Base-by-base conservation (phyloP, 2,888 invertebrate genomes). In the Biston stratarius region DNA sequence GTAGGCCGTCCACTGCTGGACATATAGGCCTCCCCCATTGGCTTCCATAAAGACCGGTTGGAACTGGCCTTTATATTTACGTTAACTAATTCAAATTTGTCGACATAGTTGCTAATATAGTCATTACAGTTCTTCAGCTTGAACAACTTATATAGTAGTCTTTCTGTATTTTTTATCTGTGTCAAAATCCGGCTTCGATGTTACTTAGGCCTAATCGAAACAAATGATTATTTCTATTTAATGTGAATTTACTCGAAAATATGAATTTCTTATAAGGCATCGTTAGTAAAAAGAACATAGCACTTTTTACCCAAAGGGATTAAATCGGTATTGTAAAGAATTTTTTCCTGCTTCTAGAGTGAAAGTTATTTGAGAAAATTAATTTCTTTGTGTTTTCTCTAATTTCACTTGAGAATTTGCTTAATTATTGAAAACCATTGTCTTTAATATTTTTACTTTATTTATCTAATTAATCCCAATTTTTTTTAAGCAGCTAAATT, bases 191-290 rank as follows among this genome's bases (percentile, higher is more conserved):
- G 38, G 8, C 48, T 53, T 44, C 48, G 12, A 55, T 55, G 38
- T 58, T 59, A 62, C 58, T 67, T 53, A 48, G 8, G 34, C 53
- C 33, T 62, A 62, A 67, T 59, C 48, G 51, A 48, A 62, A 67
- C 11, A 14, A 61, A 67, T 62, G 52, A 52, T 47, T 52, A 67
- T 58, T 52, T 24, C 55, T 36, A 56, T 56, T 65, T n/a, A 49
- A 38, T 49, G 55, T 56, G 49, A 65, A 36, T 51, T 61, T 44
- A 56, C 34, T 0, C 44, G 42, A 48, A 42, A 65, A 42, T 60
- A 60, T 47, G 12, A 47, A 9, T 59, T 53, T 42, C 12, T 64
- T 64, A 48, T 59, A 42, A 53, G 48, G 55, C 34, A 48, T 53
- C 53, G 59, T 60, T 55, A 60, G 53, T 55, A 60, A 64, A 51